Evolutionary conservation across 2,113 vertebrate species (phyloP).

Genomic region (Rhynchomys soricoides): DNA sequence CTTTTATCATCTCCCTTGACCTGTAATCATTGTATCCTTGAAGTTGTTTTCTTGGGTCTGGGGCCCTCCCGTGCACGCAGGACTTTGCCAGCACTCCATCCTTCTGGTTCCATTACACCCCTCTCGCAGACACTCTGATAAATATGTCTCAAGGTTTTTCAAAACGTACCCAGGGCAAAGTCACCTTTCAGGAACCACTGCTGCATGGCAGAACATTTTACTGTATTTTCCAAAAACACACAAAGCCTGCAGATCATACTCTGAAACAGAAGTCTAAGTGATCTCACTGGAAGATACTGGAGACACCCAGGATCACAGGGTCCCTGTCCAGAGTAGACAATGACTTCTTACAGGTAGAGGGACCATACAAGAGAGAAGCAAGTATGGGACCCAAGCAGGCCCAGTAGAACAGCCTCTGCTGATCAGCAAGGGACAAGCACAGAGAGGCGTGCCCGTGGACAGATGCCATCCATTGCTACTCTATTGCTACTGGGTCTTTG

Average conservation of each 20-base stretch:
- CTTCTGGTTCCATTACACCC: neutral
- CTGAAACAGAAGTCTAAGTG: neutral
- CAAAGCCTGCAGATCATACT: neutral
- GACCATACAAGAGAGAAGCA: neutral
- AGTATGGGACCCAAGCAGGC: neutral
- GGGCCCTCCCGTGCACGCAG: rapidly evolving
- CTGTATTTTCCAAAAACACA: neutral
- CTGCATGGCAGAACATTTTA: neutral
- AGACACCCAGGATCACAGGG: neutral
- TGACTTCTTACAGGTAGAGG: neutral
- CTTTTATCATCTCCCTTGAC: neutral
- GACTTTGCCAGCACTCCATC: neutral
- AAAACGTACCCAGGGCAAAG: neutral
- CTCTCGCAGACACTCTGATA: neutral
- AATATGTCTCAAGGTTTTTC: neutral
- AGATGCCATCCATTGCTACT: neutral
- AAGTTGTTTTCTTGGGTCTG: neutral
- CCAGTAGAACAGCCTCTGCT: neutral
- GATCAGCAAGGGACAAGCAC: neutral
- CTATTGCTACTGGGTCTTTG: neutral
- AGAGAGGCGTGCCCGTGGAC: neutral
- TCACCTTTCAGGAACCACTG: neutral
- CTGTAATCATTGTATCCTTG: neutral
- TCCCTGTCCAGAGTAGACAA: neutral
- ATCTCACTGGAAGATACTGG: neutral